These are phyloP conservation scores for Anseranas semipalmata DNA, from an alignment of 2,113 vertebrate genomes.

Conservation along the genomic window DNA sequence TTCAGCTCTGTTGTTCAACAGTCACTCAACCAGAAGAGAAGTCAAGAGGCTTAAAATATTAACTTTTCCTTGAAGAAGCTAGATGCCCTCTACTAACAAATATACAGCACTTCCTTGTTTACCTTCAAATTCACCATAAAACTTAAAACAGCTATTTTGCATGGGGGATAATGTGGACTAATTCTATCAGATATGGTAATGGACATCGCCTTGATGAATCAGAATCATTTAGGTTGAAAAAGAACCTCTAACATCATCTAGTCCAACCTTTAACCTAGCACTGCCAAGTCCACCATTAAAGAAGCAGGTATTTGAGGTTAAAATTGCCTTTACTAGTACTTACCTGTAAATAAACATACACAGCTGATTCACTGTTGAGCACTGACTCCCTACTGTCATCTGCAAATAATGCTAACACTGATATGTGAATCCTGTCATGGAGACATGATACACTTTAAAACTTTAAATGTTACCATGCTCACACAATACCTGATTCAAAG, in stretches of 20 bases:
- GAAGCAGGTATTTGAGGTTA: not conserved
- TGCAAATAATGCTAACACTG: not conserved
- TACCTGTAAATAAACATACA: not conserved
- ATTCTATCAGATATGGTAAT: not conserved
- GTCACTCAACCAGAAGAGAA: not conserved
- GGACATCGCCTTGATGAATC: not conserved
- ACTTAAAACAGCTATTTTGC: not conserved
- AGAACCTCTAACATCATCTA: no score
- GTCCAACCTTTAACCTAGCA: no score
- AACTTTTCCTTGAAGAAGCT: not conserved
- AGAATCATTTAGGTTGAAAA: no score
- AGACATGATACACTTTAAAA: not conserved
- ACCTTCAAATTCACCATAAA: not conserved
- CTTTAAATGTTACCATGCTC: not conserved
- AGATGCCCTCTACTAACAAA: not conserved
- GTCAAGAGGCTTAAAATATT: not conserved
- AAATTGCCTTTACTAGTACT: not conserved
- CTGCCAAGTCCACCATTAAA: no score
- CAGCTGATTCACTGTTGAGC: fast-evolving
- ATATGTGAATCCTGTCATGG: not conserved
- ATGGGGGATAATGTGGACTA: not conserved
- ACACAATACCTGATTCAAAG: not conserved
- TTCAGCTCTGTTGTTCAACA: not conserved
- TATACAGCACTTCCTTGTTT: not conserved
- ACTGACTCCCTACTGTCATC: not conserved